These are phyloP conservation scores for Falco punctatus DNA, from an alignment of 2,113 vertebrate genomes.

Conservation along the genomic window DNA sequence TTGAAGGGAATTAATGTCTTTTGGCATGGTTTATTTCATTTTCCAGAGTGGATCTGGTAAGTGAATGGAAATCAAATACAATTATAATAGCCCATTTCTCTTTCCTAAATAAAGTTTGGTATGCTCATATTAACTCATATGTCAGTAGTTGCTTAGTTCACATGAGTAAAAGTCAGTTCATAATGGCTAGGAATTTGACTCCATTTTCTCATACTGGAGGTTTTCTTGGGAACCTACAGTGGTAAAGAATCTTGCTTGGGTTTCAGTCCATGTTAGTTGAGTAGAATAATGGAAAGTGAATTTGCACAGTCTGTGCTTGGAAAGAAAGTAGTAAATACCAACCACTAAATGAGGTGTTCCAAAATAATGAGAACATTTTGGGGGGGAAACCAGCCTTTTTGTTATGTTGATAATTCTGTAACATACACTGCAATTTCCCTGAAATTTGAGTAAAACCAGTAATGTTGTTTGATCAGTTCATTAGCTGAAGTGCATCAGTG, in stretches of 20 bases:
- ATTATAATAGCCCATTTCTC: constrained; percentile 55
- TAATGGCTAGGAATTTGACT: constrained; percentile 18
- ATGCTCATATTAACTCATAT: constrained; percentile 29
- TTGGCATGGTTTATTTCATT: constrained; percentile 64
- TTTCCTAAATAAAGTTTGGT: constrained; percentile 62
- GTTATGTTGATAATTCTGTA: background rate
- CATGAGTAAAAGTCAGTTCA: constrained; percentile 18
- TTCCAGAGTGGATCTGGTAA: constrained; percentile 55
- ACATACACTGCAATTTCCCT: background rate
- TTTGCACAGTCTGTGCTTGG: background rate
- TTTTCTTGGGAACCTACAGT: background rate
- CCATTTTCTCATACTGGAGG: background rate
- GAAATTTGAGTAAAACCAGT: background rate
- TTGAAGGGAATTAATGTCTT: constrained; percentile 58
- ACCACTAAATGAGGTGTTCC: background rate
- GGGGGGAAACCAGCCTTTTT: background rate
- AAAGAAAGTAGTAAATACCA: constrained; percentile 5
- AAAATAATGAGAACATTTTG: background rate
- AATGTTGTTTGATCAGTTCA: background rate
- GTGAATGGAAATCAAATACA: constrained; percentile 52
- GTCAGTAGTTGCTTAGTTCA: constrained; percentile 47
- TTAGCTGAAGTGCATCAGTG: background rate
- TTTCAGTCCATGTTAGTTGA: background rate
- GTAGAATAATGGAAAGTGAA: background rate
- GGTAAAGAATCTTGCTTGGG: background rate